Evolutionary conservation across 1,140 invertebrate species (phyloP).

Genomic region (Rhynchophorus ferrugineus): DNA sequence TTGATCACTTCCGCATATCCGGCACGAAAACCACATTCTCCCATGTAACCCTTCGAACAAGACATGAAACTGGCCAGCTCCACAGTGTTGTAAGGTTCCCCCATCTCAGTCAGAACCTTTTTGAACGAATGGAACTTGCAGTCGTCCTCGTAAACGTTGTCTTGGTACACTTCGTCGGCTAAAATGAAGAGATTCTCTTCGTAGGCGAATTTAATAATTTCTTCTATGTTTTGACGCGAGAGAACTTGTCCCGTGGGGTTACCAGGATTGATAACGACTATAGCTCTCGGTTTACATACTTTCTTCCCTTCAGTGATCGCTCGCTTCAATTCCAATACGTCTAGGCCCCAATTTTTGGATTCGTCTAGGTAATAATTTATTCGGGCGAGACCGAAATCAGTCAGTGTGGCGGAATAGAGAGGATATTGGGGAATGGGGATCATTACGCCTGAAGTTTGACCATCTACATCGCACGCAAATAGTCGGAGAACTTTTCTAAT

Average conservation of each 20-base stretch:
- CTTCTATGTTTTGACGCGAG: conserved; percentile 79
- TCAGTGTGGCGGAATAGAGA: conserved; percentile 87
- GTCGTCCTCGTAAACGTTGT: conserved; percentile 88
- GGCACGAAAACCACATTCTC: conserved; percentile 89
- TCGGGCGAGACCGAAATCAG: conserved; percentile 80
- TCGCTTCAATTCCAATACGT: conserved; percentile 73
- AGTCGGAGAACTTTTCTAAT: conserved; percentile 52
- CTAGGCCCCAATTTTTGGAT: conserved; percentile 77
- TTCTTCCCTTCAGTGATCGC: conserved; percentile 61
- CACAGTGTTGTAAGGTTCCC: conserved; percentile 70
- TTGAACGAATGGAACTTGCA: conserved; percentile 92
- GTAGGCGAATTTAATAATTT: conserved; percentile 89
- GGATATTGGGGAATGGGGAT: conserved; percentile 99
- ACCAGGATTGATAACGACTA: conserved; percentile 97
- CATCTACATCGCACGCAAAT: conserved; percentile 47
- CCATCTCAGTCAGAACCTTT: conserved; percentile 84
- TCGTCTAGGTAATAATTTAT: conserved; percentile 93
- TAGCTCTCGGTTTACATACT: conserved; percentile 67
- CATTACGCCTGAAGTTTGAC: conserved; percentile 70
- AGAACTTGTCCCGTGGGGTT: conserved; percentile 95
- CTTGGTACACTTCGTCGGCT: conserved; percentile 95
- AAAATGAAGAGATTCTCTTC: conserved; percentile 80
- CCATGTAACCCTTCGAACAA: conserved; percentile 83
- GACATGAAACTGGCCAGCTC: conserved; percentile 96
- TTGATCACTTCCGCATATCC: conserved; percentile 91